Evolutionary conservation across 2,113 vertebrate genomes (phyloP).

Genomic region (Ptilonorhynchus violaceus): DNA sequence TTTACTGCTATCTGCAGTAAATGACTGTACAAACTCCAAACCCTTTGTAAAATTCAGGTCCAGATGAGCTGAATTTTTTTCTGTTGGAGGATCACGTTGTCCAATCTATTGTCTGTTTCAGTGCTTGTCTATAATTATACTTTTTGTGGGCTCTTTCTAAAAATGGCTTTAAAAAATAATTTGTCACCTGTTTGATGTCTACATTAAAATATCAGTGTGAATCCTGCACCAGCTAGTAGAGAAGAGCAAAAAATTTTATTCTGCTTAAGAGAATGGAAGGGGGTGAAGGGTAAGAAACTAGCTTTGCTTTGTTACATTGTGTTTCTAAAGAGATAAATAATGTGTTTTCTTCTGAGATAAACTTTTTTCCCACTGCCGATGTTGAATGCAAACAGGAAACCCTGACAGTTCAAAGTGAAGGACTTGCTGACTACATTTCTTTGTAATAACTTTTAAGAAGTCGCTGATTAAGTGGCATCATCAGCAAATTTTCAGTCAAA

Average conservation of each 20-base stretch:
- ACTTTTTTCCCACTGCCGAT: background rate
- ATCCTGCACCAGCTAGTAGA: background rate
- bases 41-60: background rate
- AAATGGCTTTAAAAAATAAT: background rate
- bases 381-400: conserved; percentile 51
- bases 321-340: background rate
- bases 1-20: background rate
- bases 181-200: background rate
- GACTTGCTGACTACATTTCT: conserved; percentile 39
- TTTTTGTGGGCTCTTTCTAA: background rate
- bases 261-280: background rate
- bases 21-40: background rate
- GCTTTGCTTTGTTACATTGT: background rate
- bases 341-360: background rate
- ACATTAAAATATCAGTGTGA: background rate
- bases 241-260: background rate
- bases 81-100: background rate
- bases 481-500: conserved; percentile 25
- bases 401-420: conserved; percentile 17
- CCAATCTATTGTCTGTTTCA: background rate
- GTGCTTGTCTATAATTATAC: background rate
- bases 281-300: background rate
- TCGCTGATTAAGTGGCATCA: background rate
- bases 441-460: conserved; percentile 2
- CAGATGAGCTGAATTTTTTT: background rate